A percentile compares a stretch with the other conserved stretches of the same genome.
These are phyloP conservation scores for Sarotherodon lohbergeri DNA, from an alignment of 2,113 vertebrate genomes.

Conservation along the genomic window DNA sequence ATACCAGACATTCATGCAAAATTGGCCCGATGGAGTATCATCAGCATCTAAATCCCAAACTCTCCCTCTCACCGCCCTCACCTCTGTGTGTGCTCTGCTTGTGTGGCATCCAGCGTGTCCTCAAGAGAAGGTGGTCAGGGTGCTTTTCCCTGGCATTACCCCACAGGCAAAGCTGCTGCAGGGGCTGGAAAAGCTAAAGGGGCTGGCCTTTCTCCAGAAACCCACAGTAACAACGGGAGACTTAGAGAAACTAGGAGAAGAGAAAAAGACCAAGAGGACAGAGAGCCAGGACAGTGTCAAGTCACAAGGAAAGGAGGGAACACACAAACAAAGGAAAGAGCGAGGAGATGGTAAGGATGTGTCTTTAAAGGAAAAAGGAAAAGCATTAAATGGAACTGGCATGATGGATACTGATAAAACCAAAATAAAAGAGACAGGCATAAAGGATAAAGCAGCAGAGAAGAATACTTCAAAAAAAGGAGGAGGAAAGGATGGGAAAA, in stretches of 20 bases:
- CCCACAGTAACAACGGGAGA: constrained; percentile 84
- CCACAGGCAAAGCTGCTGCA: constrained; percentile 85
- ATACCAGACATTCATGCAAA: constrained; percentile 78
- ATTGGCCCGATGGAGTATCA: constrained; percentile 67
- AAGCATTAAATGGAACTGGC: constrained; percentile 49
- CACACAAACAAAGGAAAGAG: constrained; percentile 52
- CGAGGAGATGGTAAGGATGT: constrained; percentile 62
- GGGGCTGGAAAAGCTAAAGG: constrained; percentile 86
- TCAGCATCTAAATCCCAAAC: constrained; percentile 59
- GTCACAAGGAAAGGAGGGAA: constrained; percentile 65
- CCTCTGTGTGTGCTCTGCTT: constrained; percentile 82
- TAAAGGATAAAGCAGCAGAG: constrained; percentile 57
- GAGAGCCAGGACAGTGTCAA: constrained; percentile 85
- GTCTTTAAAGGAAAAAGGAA: constrained; percentile 64
- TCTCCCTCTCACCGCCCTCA: constrained; percentile 72
- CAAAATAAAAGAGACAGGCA: constrained; percentile 61
- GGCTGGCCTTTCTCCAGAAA: constrained; percentile 83
- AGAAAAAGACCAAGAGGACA: constrained; percentile 46
- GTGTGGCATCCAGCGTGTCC: constrained; percentile 89
- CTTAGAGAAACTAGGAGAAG: constrained; percentile 59
- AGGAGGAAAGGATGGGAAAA: constrained; percentile 62
- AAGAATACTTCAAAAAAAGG: constrained; percentile 74
- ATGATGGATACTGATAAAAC: constrained; percentile 68
- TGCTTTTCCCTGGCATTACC: constrained; percentile 79
- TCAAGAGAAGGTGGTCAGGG: constrained; percentile 66